Conservation (phyloP, 2,797 vertebrate species). For the Pipistrellus kuhlii region DNA sequence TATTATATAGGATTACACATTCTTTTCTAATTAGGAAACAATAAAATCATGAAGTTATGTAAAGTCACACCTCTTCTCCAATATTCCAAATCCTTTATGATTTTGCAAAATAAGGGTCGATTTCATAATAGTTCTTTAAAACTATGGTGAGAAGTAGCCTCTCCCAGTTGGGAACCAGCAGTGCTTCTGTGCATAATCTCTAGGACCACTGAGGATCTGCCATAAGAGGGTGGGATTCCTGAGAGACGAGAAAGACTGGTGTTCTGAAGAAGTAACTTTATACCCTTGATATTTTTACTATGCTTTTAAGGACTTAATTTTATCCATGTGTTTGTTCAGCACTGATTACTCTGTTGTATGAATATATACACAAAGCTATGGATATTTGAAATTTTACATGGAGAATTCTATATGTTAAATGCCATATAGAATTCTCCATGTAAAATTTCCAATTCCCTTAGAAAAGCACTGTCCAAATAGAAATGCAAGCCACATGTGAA, state of each 20-base stretch:
- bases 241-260: slow-evolving; percentile 62
- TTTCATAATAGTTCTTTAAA: slow-evolving; percentile 54
- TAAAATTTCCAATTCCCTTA: slow-evolving; percentile 61
- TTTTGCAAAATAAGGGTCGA: slow-evolving; percentile 38
- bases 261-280: slow-evolving; percentile 68
- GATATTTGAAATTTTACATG: slow-evolving; percentile 56
- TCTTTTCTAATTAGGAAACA: slow-evolving; percentile 52
- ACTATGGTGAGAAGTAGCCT: slow-evolving; percentile 33
- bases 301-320: slow-evolving; percentile 75
- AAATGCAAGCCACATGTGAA: slow-evolving; percentile 3
- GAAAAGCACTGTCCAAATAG: slow-evolving; percentile 48
- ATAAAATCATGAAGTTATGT: slow-evolving; percentile 42
- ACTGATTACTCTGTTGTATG: slow-evolving; percentile 63
- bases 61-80: neutral
- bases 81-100: slow-evolving; percentile 22
- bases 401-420: slow-evolving; percentile 30
- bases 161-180: slow-evolving; percentile 37
- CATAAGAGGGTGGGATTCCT: slow-evolving; percentile 49
- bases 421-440: no score
- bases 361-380: slow-evolving; percentile 24
- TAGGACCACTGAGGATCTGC: slow-evolving; percentile 32
- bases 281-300: slow-evolving; percentile 73
- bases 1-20: neutral
- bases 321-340: slow-evolving; percentile 68
- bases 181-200: slow-evolving; percentile 61